phyloP scores from a whole-genome alignment of 2,113 vertebrate species.

The Marmota flaviventris region DNA sequence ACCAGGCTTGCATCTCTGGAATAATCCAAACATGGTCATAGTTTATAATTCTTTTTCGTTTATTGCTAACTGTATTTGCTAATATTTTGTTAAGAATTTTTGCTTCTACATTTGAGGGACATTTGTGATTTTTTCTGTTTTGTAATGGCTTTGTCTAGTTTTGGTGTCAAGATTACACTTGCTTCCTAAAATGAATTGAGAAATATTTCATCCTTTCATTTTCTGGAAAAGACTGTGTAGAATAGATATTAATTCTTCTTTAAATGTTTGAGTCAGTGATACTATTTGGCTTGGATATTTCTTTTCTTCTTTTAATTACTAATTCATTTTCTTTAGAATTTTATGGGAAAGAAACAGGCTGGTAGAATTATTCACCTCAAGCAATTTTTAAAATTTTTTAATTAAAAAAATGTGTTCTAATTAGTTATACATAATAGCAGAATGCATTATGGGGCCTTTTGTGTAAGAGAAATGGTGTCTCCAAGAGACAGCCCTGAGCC shows the following conservation, averaged over 20 bases:
- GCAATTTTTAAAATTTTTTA: neutral
- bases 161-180: neutral
- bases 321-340: neutral
- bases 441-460: neutral
- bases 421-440: no score
- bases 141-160: neutral
- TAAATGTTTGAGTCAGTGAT: neutral
- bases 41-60: neutral
- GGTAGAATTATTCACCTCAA: neutral
- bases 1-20: neutral
- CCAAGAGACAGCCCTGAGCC: neutral
- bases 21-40: neutral
- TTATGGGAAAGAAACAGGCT: neutral
- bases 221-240: neutral
- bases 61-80: neutral
- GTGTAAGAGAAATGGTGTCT: neutral
- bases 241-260: neutral
- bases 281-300: neutral
- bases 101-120: neutral
- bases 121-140: neutral
- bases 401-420: no score
- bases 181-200: neutral
- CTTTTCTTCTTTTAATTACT: neutral
- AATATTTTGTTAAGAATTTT: slow-evolving; percentile 17
- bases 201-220: neutral